Evolutionary conservation across 1,140 invertebrate species (phyloP), one percentile per base, ranked within the genome.

Genomic region (Gryllus bimaculatus): DNA sequence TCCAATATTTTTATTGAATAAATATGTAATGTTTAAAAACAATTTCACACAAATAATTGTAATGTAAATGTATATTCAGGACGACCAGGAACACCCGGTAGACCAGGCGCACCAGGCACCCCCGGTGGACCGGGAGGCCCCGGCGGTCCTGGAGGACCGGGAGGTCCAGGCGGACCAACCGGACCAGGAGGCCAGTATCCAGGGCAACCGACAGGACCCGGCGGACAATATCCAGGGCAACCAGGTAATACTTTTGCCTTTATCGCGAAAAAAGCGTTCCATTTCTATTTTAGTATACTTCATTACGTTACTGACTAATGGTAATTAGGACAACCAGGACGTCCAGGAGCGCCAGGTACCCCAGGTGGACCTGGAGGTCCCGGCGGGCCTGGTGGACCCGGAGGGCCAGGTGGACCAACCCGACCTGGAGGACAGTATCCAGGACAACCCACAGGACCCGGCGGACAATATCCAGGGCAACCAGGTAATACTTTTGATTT

Each of bases 361-460:
- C 79, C 79, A 78, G 76, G 77, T 26, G 79, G 76, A 39, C 80
- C 80, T 47, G 80, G 81, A 74, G 74, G 48, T 15, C 80, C 86
- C 0, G 83, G 77, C 82, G 10, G 85, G 84, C 79, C 83, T 81
- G 49, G 78, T 20, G 20, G 49, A 12, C 81, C 83, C 26, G 76
- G 73, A 75, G 78, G 39, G 48, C 74, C 54, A 66, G 54, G 54
- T 66, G 54, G 54, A 66, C 54, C 54, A 66, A 66, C 10, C 18
- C 2, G 54, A 66, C 54, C 54, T 3, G 18, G 54, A 13, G 54
- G 54, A 2, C 26, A 39, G 26, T 39, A 39, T 39, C 54, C 54
- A 39, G 26, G 26, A 5, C 26, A 39, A 39, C 26, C 26, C 1
- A 39, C 26, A 39, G 26, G 26, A 39, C 26, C 26, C 26, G 26